These are phyloP conservation scores for Antedon bifida DNA, from an alignment of 35 echinoderm and acorn worm species.

Conservation along the genomic window DNA sequence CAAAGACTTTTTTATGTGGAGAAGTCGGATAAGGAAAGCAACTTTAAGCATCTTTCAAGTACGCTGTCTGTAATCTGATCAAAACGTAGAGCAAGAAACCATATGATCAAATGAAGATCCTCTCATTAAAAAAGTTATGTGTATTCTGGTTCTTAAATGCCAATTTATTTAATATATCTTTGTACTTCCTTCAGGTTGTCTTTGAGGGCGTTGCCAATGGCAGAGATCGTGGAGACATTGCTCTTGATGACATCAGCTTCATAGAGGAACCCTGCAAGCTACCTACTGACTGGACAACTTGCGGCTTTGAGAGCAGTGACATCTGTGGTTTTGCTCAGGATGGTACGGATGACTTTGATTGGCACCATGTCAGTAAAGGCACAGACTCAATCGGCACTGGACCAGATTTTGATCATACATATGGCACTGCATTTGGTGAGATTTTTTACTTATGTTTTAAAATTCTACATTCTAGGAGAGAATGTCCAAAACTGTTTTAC, in stretches of 20 bases:
- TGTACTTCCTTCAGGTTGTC: not conserved
- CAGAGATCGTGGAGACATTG: not conserved
- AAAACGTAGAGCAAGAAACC: too few species aligned
- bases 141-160: too few species aligned
- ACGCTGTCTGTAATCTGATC: too few species aligned
- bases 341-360: slow-evolving; percentile 70
- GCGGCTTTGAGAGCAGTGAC: not conserved
- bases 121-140: too few species aligned
- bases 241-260: slow-evolving; percentile 6
- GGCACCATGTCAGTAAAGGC: slow-evolving; percentile 36
- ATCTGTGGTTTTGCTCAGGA: slow-evolving; percentile 63
- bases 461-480: too few species aligned
- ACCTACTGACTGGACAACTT: not conserved
- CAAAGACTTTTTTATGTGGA: too few species aligned
- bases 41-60: too few species aligned
- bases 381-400: slow-evolving; percentile 69
- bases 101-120: too few species aligned
- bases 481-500: too few species aligned
- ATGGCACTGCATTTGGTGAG: slow-evolving; percentile 14
- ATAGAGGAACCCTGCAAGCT: not conserved
- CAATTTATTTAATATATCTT: too few species aligned
- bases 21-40: too few species aligned
- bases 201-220: not conserved
- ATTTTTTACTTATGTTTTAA: too few species aligned
- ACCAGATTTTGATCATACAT: slow-evolving; percentile 54